Evolutionary conservation across 2,113 vertebrate species (phyloP).

Genomic region (Hippotragus niger): DNA sequence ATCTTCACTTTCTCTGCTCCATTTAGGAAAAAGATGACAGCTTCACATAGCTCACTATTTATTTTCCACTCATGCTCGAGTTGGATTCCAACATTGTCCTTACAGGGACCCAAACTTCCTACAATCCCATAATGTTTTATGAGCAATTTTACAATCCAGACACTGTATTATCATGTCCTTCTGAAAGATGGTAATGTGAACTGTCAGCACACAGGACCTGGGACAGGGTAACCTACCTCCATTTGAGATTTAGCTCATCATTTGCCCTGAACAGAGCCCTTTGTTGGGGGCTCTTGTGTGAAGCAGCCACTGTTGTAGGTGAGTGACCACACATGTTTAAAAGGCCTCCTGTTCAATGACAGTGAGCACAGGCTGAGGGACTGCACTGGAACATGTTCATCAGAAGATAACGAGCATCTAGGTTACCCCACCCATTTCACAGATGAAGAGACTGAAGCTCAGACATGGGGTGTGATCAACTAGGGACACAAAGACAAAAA

Average conservation of each 20-base stretch:
- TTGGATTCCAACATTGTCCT: constrained; percentile 29
- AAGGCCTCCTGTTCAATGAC: not conserved
- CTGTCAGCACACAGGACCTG: constrained; percentile 7
- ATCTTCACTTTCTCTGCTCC: constrained; percentile 46
- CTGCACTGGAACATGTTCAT: not conserved
- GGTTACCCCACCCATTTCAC: not conserved
- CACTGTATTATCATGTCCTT: constrained; percentile 23
- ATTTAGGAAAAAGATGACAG: constrained; percentile 42
- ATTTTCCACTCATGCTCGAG: constrained; percentile 40
- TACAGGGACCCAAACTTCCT: constrained; percentile 23
- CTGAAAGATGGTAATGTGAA: constrained; percentile 40
- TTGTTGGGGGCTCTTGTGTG: not conserved
- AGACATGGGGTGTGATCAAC: not conserved
- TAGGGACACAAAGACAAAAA: not conserved
- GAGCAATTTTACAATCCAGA: constrained; percentile 42
- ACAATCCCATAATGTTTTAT: constrained; percentile 45
- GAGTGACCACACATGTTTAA: not conserved
- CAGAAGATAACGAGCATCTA: not conserved
- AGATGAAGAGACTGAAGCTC: not conserved
- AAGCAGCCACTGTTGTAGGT: not conserved
- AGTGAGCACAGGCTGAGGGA: not conserved
- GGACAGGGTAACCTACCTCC: not conserved
- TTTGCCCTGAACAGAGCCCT: not conserved
- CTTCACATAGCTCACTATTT: constrained; percentile 64
- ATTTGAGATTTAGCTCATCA: not conserved